Evolutionary conservation across 2,113 vertebrate species (phyloP), one percentile per base, ranked within the genome.

Genomic region (Perca fluviatilis): DNA sequence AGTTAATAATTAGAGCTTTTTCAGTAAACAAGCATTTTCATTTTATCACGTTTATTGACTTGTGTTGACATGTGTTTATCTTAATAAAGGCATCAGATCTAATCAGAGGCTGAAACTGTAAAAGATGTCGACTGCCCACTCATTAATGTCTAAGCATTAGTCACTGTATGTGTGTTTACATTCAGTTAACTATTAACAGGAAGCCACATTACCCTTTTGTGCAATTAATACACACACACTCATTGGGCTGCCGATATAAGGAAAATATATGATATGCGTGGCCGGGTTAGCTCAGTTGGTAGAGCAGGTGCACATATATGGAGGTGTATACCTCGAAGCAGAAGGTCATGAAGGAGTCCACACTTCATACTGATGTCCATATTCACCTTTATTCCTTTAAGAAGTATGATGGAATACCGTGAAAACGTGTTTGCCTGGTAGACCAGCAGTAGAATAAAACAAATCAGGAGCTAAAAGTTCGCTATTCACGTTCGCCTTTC

Each of bases 91-190:
- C 62, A 40, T 60, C 7, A 7, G 25, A 36, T 74, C 61, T 66
- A 53, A 66, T 25, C 36, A 36, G 13, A 72, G 63, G 63, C 62
- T 74, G 49, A 61, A 64, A 74, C 69, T 57, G 76, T 3, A 62
- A 27, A 70, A 69, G 76, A 54, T 74, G 82, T 79, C 4, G 0
- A 30, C 21, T 27, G 6, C 56, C 57, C 49, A 49, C 50, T 21
- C 30, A 51, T 40, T 40, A n/a, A 40, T 40, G 36, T 40, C 36
- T 40, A 40, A 1, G 58, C 30, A n/a, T 33, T 16, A 18, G 13
- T 51, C n/a, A 30, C 18, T 46, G 53, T 13, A 2, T 60, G 12
- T 60, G n/a, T 53, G 25, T 65, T 58, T 49, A 60, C 53, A 74
- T 25, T 23, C 16, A 25, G 69, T 77, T 64, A 49, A 0, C 16